A percentile compares a stretch with the other conserved stretches of the same genome.
These are phyloP conservation scores for Sympetrum striolatum DNA, from an alignment of 2,888 invertebrate genomes.

Conservation along the genomic window DNA sequence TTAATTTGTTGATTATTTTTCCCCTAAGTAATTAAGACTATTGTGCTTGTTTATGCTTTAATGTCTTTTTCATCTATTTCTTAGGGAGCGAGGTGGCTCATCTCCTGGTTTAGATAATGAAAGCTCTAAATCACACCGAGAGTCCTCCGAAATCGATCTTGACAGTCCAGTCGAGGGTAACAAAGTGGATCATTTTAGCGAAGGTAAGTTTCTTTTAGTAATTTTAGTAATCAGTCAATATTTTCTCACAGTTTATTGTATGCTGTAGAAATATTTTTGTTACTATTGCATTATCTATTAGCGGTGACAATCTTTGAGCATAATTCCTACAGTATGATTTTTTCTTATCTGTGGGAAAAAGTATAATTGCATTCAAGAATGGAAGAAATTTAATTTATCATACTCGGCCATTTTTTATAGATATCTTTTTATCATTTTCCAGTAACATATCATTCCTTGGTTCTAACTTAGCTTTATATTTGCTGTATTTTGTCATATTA, in stretches of 20 bases:
- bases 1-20: too few relatives aligned
- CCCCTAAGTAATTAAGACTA: too few relatives aligned
- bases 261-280: too few relatives aligned
- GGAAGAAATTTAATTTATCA: too few relatives aligned
- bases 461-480: too few relatives aligned
- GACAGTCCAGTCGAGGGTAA: constrained; percentile 54
- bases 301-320: neutral
- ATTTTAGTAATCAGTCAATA: too few relatives aligned
- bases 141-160: constrained; percentile 59
- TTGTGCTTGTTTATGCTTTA: neutral
- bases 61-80: constrained; percentile 44
- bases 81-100: constrained; percentile 59
- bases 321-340: neutral
- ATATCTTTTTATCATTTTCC: too few relatives aligned
- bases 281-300: neutral
- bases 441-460: too few relatives aligned
- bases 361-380: too few relatives aligned
- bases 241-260: neutral
- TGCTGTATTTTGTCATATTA: too few relatives aligned
- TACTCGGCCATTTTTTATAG: too few relatives aligned
- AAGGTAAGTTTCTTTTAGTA: constrained; percentile 53
- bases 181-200: constrained; percentile 58
- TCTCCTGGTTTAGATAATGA: constrained; percentile 60
- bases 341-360: too few relatives aligned
- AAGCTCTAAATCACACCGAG: constrained; percentile 60